Conservation (phyloP, 2,888 invertebrate species). For the Latrodectus hesperus region DNA sequence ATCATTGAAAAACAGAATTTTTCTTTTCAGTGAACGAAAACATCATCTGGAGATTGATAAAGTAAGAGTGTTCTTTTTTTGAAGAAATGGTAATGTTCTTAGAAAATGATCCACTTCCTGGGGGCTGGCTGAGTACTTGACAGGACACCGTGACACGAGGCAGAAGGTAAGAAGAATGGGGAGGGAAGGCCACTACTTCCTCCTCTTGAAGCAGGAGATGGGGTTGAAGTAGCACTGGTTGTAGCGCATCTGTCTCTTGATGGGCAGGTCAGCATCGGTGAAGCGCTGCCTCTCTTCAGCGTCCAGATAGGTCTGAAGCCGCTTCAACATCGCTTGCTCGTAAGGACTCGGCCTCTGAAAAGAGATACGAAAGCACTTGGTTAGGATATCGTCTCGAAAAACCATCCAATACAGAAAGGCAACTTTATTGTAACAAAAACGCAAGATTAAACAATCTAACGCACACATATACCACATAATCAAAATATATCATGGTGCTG, state of each 20-base stretch:
- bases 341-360: slow-evolving; percentile 25
- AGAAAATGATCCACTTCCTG: not conserved
- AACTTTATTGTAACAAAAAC: no score
- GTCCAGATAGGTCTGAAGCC: slow-evolving; percentile 45
- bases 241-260: slow-evolving; percentile 82
- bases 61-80: no score
- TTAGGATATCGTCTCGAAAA: no score
- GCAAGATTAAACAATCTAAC: no score
- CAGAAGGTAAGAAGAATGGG: not conserved
- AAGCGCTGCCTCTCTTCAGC: slow-evolving; percentile 43
- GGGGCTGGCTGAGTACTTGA: not conserved
- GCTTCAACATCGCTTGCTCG: slow-evolving; percentile 49
- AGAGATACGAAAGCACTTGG: no score
- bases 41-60: no score
- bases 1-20: no score
- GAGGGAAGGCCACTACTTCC: slow-evolving; percentile 65
- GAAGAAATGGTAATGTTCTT: no score
- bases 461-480: no score
- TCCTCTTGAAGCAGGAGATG: slow-evolving; percentile 84
- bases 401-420: no score
- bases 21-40: no score
- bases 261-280: slow-evolving; percentile 47
- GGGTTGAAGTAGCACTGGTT: slow-evolving; percentile 90
- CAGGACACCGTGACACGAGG: not conserved
- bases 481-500: no score